A percentile compares a stretch with the other conserved stretches of the same genome.
Conservation (phyloP, 2,113 vertebrate genomes). For the Neopipo cinnamomea region DNA sequence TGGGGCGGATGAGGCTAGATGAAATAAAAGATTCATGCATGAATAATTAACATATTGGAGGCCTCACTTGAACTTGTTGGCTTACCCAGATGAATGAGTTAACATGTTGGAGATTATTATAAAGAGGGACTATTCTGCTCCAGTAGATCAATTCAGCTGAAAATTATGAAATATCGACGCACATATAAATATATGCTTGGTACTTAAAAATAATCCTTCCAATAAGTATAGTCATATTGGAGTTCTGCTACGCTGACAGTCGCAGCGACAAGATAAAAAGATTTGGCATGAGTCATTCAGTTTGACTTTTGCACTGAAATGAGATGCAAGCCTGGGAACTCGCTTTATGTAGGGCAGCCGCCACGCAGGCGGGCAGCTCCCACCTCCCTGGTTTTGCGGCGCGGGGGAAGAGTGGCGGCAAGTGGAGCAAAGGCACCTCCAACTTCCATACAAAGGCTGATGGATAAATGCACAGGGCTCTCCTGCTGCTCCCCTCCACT, state of each 20-base stretch:
- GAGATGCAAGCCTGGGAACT: constrained; percentile 15
- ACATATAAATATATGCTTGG: constrained; percentile 9
- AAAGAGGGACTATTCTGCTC: constrained; percentile 48
- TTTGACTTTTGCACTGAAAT: constrained; percentile 46
- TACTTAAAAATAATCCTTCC: constrained; percentile 59
- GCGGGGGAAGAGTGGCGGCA: background rate
- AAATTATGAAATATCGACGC: constrained; percentile 15
- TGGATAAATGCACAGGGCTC: background rate
- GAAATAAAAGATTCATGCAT: constrained; percentile 62
- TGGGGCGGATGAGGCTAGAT: constrained; percentile 49
- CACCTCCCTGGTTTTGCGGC: background rate
- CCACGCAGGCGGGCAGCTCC: background rate
- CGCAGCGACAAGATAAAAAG: constrained; percentile 3
- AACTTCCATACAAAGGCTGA: background rate
- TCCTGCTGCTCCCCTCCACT: background rate
- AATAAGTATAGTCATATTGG: constrained; percentile 26
- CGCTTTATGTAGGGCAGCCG: background rate
- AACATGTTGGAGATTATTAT: constrained; percentile 54
- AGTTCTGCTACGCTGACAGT: constrained; percentile 47
- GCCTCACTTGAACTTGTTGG: constrained; percentile 64
- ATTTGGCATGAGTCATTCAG: constrained; percentile 49
- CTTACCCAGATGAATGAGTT: constrained; percentile 60
- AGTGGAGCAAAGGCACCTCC: background rate
- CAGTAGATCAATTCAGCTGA: constrained; percentile 32
- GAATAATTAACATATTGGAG: constrained; percentile 73